phyloP scores from a whole-genome alignment of 2,797 vertebrate species.

The Girardinus metallicus region DNA sequence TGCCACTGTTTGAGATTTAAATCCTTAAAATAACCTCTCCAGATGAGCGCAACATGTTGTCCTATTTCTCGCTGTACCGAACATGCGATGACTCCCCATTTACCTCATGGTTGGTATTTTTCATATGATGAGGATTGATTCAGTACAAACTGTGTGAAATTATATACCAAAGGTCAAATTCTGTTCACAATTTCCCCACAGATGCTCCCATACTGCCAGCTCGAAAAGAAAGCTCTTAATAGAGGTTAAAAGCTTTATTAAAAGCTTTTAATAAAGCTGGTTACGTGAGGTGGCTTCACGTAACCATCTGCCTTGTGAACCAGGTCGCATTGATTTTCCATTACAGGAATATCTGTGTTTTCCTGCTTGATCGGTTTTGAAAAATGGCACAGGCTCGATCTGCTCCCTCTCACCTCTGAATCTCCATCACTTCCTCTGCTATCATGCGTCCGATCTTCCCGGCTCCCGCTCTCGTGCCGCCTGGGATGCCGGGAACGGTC shows the following conservation, averaged over 20 bases:
- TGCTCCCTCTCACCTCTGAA: conserved; percentile 89
- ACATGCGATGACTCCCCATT: neutral
- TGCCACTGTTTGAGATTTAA: neutral
- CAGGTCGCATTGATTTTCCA: conserved; percentile 1
- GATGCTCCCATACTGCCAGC: neutral
- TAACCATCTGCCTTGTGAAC: neutral
- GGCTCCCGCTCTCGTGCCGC: conserved; percentile 94
- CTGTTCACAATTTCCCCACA: neutral
- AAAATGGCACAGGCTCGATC: neutral
- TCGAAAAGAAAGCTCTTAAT: conserved; percentile 4
- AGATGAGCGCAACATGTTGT: neutral
- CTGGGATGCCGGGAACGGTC: conserved; percentile 94
- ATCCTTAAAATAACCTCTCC: neutral
- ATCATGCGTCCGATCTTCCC: conserved; percentile 99
- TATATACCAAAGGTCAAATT: neutral
- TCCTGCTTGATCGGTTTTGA: neutral
- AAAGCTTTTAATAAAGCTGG: too few species aligned
- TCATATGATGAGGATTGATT: neutral
- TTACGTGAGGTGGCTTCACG: neutral
- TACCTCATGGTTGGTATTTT: conserved; percentile 2
- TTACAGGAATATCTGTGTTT: rapidly evolving
- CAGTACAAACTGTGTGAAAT: neutral
- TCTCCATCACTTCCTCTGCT: conserved; percentile 98
- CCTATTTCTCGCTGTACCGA: neutral
- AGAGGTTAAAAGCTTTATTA: conserved; percentile 9